These are phyloP conservation scores for Hydrocynus forskahlii DNA, from an alignment of 2,797 vertebrate species.

Conservation along the genomic window DNA sequence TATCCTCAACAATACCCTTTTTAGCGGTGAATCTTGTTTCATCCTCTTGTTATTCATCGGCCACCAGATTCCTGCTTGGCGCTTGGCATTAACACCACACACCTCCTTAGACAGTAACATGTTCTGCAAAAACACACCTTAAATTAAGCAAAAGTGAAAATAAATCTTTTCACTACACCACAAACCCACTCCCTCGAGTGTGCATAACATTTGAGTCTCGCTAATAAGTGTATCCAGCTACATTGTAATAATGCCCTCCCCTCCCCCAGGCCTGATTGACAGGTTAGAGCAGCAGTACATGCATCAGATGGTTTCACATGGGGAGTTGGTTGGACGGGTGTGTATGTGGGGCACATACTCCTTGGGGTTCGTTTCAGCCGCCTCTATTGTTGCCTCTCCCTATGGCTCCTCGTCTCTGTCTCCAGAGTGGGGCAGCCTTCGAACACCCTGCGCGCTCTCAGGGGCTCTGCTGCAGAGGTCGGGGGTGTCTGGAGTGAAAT, in stretches of 20 bases:
- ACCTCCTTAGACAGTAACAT: neutral
- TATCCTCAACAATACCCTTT: neutral
- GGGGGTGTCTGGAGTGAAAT: conserved; percentile 34
- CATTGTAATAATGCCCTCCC: conserved; percentile 64
- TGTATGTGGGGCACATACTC: conserved; percentile 73
- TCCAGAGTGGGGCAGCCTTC: conserved; percentile 86
- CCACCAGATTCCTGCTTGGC: neutral
- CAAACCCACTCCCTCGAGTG: conserved; percentile 36
- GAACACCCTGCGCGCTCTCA: conserved; percentile 37
- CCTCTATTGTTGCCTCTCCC: conserved; percentile 90
- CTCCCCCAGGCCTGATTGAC: conserved; percentile 86
- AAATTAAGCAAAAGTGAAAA: neutral
- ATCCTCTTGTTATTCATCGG: conserved; percentile 16
- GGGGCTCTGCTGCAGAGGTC: conserved; percentile 32
- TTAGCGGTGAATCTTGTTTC: conserved; percentile 8
- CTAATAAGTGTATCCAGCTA: conserved; percentile 40
- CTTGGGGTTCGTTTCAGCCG: conserved; percentile 82
- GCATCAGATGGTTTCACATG: conserved; percentile 93
- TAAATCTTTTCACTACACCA: neutral
- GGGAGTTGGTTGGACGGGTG: conserved; percentile 71
- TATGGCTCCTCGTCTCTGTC: conserved; percentile 88
- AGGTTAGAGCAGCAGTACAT: conserved; percentile 84
- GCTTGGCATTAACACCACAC: neutral
- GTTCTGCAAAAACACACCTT: neutral
- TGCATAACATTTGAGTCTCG: conserved; percentile 34